phyloP scores from a whole-genome alignment of 2,113 vertebrate species.

The Takifugu bimaculatus region DNA sequence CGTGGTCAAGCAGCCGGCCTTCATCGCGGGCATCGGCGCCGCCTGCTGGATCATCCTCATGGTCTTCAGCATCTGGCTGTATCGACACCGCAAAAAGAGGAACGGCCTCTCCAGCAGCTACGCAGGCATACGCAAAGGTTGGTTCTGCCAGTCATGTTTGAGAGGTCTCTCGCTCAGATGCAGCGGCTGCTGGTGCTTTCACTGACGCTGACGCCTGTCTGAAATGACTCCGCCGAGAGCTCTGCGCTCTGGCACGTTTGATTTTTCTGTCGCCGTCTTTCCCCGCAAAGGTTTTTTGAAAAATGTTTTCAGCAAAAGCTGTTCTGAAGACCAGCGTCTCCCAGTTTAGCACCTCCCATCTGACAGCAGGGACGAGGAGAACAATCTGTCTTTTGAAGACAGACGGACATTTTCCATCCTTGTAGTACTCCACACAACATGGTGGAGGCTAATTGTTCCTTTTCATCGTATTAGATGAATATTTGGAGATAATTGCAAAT shows the following conservation, averaged over 20 bases:
- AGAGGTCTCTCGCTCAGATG: too few relatives aligned
- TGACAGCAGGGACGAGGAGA: constrained; percentile 14
- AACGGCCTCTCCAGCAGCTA: constrained; percentile 91
- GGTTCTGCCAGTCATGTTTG: not conserved
- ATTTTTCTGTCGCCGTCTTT: constrained; percentile 39
- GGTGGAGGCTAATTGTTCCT: not conserved
- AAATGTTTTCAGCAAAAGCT: constrained; percentile 40
- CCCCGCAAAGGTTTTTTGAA: constrained; percentile 28
- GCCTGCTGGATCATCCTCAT: constrained; percentile 98
- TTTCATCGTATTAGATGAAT: too few relatives aligned
- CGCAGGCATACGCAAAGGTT: constrained; percentile 95
- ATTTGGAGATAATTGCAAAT: too few relatives aligned
- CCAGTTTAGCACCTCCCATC: constrained; percentile 32
- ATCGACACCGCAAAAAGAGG: constrained; percentile 92
- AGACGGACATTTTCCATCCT: constrained; percentile 34
- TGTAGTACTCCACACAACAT: not conserved
- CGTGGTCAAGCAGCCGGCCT: constrained; percentile 94
- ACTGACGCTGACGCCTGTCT: constrained; percentile 14
- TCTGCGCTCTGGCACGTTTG: constrained; percentile 24
- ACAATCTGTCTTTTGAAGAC: constrained; percentile 19
- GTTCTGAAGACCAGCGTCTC: constrained; percentile 30
- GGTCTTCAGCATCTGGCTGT: constrained; percentile 98
- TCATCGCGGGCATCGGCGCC: constrained; percentile 94
- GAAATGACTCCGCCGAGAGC: constrained; percentile 32
- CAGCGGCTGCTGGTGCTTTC: too few relatives aligned